Evolutionary conservation across 2,797 vertebrate genomes (phyloP).

Genomic region (Psittacula derbiana): DNA sequence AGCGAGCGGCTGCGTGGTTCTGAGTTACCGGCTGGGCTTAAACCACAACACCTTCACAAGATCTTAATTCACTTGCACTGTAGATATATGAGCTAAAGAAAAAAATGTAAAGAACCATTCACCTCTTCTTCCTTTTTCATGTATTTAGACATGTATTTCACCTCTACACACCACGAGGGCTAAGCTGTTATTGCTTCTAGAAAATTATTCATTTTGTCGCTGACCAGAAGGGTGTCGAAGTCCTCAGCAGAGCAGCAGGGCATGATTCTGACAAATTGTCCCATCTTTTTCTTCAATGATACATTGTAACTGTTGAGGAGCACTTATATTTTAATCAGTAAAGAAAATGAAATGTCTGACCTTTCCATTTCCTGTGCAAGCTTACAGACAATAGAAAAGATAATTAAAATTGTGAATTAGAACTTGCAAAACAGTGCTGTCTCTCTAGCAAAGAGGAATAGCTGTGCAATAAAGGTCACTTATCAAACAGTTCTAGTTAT

Average conservation of each 20-base stretch:
- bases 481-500: constrained; percentile 79
- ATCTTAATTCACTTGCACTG: not conserved
- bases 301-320: constrained; percentile 58
- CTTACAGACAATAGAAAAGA: constrained; percentile 74
- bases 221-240: not conserved
- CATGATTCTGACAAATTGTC: constrained; percentile 36
- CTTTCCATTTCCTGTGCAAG: constrained; percentile 72
- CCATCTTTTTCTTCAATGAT: constrained; percentile 59
- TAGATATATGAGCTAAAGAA: not conserved
- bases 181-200: not conserved
- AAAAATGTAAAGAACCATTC: not conserved
- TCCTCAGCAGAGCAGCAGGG: not conserved
- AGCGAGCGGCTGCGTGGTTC: not conserved
- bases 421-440: constrained; percentile 71
- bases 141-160: not conserved
- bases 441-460: constrained; percentile 66
- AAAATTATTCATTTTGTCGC: not conserved
- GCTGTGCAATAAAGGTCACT: constrained; percentile 77
- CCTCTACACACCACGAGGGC: not conserved
- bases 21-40: not conserved
- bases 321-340: constrained; percentile 76
- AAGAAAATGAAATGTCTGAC: constrained; percentile 76
- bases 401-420: constrained; percentile 79
- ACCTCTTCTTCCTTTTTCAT: not conserved
- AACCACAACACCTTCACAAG: not conserved